phyloP scores from a whole-genome alignment of 2,797 vertebrate genomes.

The Cichlasoma orientale region DNA sequence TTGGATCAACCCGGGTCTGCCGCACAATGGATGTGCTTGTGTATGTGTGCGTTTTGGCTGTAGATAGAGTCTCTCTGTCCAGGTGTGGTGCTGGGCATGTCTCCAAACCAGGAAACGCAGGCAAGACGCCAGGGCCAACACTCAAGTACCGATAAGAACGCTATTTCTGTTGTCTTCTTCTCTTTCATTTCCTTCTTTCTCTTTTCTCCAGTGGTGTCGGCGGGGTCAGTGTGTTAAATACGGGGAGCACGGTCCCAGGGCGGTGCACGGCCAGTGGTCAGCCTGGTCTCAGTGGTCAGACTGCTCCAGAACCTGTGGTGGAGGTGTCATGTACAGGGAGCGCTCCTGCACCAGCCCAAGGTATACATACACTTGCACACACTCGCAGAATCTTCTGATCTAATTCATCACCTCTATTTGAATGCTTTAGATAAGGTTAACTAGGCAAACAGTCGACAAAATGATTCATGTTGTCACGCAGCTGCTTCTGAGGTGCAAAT shows the following conservation, averaged over 20 bases:
- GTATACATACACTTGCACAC: slow-evolving; percentile 71
- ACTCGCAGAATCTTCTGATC: slow-evolving; percentile 10
- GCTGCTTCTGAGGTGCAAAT: slow-evolving; percentile 27
- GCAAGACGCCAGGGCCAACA: slow-evolving; percentile 12
- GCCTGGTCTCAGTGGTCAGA: slow-evolving; percentile 92
- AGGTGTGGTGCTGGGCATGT: slow-evolving; percentile 69
- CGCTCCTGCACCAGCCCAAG: slow-evolving; percentile 93
- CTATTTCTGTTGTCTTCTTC: slow-evolving; percentile 24
- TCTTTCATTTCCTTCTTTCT: slow-evolving; percentile 11
- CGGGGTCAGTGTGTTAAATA: slow-evolving; percentile 93
- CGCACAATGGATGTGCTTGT: slow-evolving; percentile 5
- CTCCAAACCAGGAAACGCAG: slow-evolving; percentile 61
- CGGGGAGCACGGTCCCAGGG: slow-evolving; percentile 90
- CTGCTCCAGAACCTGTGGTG: slow-evolving; percentile 92
- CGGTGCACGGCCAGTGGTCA: slow-evolving; percentile 94
- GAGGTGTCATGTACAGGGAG: slow-evolving; percentile 89
- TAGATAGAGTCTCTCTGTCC: slow-evolving; percentile 34
- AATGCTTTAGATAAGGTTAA: slow-evolving; percentile 22
- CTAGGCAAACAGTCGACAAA: slow-evolving; percentile 45
- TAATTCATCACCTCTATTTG: slow-evolving; percentile 31
- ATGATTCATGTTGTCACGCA: slow-evolving; percentile 47
- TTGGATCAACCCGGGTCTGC: slow-evolving; percentile 36
- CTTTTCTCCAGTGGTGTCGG: slow-evolving; percentile 90
- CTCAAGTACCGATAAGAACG: slow-evolving; percentile 45
- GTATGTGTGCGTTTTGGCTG: slow-evolving; percentile 34